These are phyloP conservation scores for Tineola bisselliella DNA, from an alignment of 2,888 invertebrate species.

Conservation along the genomic window DNA sequence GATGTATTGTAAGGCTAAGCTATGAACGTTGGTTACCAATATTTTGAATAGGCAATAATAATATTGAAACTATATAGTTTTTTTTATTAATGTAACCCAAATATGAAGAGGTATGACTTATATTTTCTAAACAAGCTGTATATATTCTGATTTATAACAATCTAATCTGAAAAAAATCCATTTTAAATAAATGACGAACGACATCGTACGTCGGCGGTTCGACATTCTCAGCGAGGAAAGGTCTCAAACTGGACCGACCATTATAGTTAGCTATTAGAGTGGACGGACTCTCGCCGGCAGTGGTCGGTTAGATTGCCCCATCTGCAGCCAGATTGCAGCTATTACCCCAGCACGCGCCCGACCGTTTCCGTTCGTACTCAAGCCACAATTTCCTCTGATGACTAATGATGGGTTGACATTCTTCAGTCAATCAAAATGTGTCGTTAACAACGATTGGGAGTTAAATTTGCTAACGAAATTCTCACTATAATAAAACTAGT, in stretches of 20 bases:
- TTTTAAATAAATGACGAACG: neutral
- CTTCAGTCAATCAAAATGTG: neutral
- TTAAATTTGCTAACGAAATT: too few relatives aligned
- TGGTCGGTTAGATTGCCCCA: conserved; percentile 39
- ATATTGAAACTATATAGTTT: too few relatives aligned
- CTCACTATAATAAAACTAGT: neutral
- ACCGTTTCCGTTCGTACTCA: conserved; percentile 1
- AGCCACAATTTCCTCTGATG: conserved; percentile 8
- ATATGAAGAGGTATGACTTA: too few relatives aligned
- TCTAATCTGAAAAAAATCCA: too few relatives aligned
- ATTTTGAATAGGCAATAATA: too few relatives aligned
- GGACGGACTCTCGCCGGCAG: conserved; percentile 5
- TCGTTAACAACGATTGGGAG: neutral
- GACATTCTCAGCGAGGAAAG: conserved; percentile 23
- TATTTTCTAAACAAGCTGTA: too few relatives aligned
- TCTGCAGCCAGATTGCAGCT: conserved; percentile 35
- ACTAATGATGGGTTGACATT: conserved; percentile 7
- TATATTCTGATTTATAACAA: too few relatives aligned
- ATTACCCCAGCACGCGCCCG: conserved; percentile 43
- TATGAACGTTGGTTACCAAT: too few relatives aligned
- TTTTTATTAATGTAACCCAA: too few relatives aligned
- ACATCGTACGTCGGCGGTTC: neutral
- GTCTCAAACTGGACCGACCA: conserved; percentile 35
- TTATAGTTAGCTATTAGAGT: conserved; percentile 32
- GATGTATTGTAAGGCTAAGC: too few relatives aligned